Percentiles rank a stretch among this genome's conserved stretches.
phyloP scores from a whole-genome alignment of 2,113 vertebrate species.

The Mus pahari region DNA sequence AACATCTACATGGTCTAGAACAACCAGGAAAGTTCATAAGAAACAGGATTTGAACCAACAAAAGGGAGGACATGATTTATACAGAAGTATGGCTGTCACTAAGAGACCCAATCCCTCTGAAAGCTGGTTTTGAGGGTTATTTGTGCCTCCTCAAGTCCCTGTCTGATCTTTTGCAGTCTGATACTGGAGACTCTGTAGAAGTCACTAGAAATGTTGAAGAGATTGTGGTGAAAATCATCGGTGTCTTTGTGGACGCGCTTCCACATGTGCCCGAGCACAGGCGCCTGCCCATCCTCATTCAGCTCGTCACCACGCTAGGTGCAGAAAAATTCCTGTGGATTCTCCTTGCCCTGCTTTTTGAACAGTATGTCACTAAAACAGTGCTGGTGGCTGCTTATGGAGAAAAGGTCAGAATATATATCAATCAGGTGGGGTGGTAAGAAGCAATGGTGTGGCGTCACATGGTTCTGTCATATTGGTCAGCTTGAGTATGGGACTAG shows the following conservation, averaged over 20 bases:
- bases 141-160: not conserved
- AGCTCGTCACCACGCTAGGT: constrained; percentile 91
- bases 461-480: not conserved
- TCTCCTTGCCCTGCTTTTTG: constrained; percentile 92
- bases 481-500: not conserved
- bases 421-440: no score
- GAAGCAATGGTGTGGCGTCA: not conserved
- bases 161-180: constrained; percentile 85
- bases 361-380: constrained; percentile 92
- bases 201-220: constrained; percentile 85
- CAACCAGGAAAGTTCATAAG: not conserved
- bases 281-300: constrained; percentile 91
- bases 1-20: not conserved
- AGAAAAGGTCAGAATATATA: constrained; percentile 89
- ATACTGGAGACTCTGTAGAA: constrained; percentile 84
- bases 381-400: constrained; percentile 71
- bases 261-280: constrained; percentile 97
- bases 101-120: not conserved
- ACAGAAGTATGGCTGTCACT: not conserved
- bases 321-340: constrained; percentile 94
- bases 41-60: not conserved
- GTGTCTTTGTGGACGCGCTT: constrained; percentile 95
- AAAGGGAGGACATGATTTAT: not conserved
- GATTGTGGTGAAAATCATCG: constrained; percentile 90
- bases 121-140: not conserved